phyloP scores from a whole-genome alignment of 2,797 vertebrate genomes.

The Heterohyrax brucei region DNA sequence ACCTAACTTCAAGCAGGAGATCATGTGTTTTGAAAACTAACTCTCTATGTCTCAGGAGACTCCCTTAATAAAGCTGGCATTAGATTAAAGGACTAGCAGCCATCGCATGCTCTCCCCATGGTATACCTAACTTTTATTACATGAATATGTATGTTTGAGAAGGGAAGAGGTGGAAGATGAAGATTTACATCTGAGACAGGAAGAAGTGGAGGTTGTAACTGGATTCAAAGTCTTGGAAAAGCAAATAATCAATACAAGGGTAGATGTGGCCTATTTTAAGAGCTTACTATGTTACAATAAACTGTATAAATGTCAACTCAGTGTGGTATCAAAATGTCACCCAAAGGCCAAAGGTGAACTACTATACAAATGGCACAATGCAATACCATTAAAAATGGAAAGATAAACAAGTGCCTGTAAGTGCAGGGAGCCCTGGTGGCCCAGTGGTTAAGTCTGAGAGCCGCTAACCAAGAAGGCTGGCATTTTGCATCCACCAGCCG shows the following conservation, averaged over 20 bases:
- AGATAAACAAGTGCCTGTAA: neutral
- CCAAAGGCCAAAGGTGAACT: slow-evolving; percentile 19
- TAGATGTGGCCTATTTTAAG: neutral
- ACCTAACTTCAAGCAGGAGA: neutral
- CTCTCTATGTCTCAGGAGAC: neutral
- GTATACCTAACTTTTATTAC: neutral
- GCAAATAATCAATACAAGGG: neutral
- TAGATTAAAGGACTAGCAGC: neutral
- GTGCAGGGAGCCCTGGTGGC: neutral
- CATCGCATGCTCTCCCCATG: neutral
- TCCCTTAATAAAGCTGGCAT: neutral
- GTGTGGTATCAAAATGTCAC: neutral
- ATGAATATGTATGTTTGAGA: slow-evolving; percentile 21
- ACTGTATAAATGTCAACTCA: neutral
- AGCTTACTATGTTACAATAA: neutral
- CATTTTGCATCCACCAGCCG: too few relatives aligned
- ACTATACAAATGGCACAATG: neutral
- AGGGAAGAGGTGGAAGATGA: neutral
- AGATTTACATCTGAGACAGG: neutral
- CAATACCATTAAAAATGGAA: slow-evolving; percentile 16
- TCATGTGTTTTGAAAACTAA: slow-evolving; percentile 6
- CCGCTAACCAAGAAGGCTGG: too few relatives aligned
- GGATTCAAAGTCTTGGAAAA: slow-evolving; percentile 9
- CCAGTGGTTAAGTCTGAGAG: too few relatives aligned
- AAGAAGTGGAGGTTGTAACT: neutral